Percentiles rank a stretch among this genome's conserved stretches.
These are phyloP conservation scores for Chelon auratus DNA, from an alignment of 2,797 vertebrate genomes.

Conservation along the genomic window DNA sequence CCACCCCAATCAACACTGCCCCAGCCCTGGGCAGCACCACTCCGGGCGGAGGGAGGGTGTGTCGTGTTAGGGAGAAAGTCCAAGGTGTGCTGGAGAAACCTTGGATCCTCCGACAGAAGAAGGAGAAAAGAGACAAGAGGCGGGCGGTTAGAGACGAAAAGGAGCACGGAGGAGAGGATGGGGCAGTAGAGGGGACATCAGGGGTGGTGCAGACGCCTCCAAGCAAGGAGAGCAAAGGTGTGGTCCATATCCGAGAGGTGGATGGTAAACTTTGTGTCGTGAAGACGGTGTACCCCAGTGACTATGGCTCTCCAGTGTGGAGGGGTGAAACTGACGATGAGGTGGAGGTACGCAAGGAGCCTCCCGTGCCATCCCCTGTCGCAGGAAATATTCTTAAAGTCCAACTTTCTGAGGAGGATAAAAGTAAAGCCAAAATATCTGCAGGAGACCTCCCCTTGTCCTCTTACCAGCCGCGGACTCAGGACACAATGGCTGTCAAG, in stretches of 20 bases:
- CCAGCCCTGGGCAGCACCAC: conserved; percentile 75
- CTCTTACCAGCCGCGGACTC: conserved; percentile 8
- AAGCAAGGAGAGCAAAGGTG: conserved; percentile 74
- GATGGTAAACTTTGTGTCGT: conserved; percentile 86
- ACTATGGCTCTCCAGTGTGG: conserved; percentile 82
- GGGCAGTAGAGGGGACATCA: conserved; percentile 8
- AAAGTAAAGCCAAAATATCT: neutral
- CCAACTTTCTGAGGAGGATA: conserved; percentile 54
- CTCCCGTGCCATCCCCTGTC: conserved; percentile 49
- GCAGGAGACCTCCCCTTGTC: neutral
- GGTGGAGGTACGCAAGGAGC: conserved; percentile 69
- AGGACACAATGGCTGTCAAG: conserved; percentile 21
- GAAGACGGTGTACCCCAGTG: conserved; percentile 84
- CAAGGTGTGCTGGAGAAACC: conserved; percentile 85
- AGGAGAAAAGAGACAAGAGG: conserved; percentile 51
- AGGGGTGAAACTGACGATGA: conserved; percentile 50
- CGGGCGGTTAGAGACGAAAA: conserved; percentile 23
- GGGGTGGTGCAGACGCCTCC: conserved; percentile 18
- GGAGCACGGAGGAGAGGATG: neutral
- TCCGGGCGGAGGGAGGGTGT: conserved; percentile 84
- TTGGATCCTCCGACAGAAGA: conserved; percentile 76
- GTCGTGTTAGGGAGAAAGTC: conserved; percentile 79
- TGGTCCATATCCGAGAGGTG: conserved; percentile 85
- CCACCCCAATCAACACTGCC: conserved; percentile 59
- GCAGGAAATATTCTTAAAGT: conserved; percentile 73